Evolutionary conservation across 2,113 vertebrate species (phyloP), one percentile per base, ranked within the genome.

Genomic region (Ctenomys sociabilis): DNA sequence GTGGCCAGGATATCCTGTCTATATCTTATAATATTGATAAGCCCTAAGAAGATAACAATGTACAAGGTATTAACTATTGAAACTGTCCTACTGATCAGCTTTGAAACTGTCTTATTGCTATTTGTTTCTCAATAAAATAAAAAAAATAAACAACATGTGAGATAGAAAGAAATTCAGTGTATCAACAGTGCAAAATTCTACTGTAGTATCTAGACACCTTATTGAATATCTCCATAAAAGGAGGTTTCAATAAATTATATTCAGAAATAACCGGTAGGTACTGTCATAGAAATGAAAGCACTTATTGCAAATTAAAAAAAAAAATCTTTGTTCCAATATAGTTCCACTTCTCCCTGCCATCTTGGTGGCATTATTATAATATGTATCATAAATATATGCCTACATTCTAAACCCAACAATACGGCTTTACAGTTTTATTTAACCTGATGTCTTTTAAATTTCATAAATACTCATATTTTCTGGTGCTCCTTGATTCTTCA

Each of bases 111-210:
- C n/a, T n/a, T n/a, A n/a, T n/a, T n/a, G n/a, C n/a, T n/a, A n/a
- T n/a, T n/a, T n/a, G n/a, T n/a, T n/a, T n/a, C n/a, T n/a, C n/a
- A n/a, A n/a, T n/a, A n/a, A n/a, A n/a, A n/a, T n/a, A n/a, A n/a
- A n/a, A n/a, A n/a, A n/a, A 98, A 98, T 98, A 98, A 97, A 97
- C 98, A 97, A 92, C 6, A 61, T 66, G 43, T 85, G 21, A 97
- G 97, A 98, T 98, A 97, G 95, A 98, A 98, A 98, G 96, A 98
- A 98, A 98, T 97, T 96, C 80, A 97, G 52, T 97, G 96, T 97
- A 96, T 96, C 95, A 98, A 95, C 80, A 97, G 97, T 93, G 80
- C 52, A 98, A 97, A 98, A 97, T 96, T 97, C 93, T 90, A 95
- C 49, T 85, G 89, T 78, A 93, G 91, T 90, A 75, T 77, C 7